Evolutionary conservation across 2,797 vertebrate species (phyloP), one percentile per base, ranked within the genome.

Genomic region (Poecilia velifera): DNA sequence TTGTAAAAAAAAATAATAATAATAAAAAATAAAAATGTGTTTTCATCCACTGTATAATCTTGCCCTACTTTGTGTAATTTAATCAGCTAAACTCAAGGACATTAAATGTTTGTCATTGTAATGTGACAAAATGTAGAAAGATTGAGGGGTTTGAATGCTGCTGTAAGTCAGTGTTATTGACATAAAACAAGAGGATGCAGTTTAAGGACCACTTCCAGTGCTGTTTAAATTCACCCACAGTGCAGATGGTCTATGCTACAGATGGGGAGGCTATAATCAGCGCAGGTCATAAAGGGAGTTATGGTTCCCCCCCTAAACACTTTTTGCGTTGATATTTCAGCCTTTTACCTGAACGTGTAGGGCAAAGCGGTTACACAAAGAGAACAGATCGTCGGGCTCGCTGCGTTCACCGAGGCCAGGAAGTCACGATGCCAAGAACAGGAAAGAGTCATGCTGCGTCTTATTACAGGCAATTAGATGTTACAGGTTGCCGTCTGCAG

Each of bases 381-480:
- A 73, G 80, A 85, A 34, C 78, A 84, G 79, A 84, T 88, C 81
- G 78, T 73, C 28, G 79, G 70, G 72, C 64, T 83, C 74, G 53
- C 70, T 49, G 25, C 83, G 84, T 84, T 85, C 84, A 72, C 76
- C 79, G 76, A 89, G 80, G 78, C 84, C 84, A 82, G 85, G 79
- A 89, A 87, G 85, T 85, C 82, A 78, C 14, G 73, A 86, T 82
- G 84, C 83, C 91, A 90, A 88, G 82, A 87, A 86, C 86, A 84
- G 81, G 77, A 92, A 87, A 83, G 72, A 78, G 74, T 73, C 87
- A 70, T 64, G 86, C 88, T 92, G 89, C 14, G 84, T 86, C 89
- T 88, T 90, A 89, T 90, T 90, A 79, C 82, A 79, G 77, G 84
- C 85, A 88, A 90, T 92, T 89, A 92, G 85, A 87, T 87, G 86